These are phyloP conservation scores for Pollenia amentaria DNA, from an alignment of 2,888 invertebrate genomes.

Conservation along the genomic window DNA sequence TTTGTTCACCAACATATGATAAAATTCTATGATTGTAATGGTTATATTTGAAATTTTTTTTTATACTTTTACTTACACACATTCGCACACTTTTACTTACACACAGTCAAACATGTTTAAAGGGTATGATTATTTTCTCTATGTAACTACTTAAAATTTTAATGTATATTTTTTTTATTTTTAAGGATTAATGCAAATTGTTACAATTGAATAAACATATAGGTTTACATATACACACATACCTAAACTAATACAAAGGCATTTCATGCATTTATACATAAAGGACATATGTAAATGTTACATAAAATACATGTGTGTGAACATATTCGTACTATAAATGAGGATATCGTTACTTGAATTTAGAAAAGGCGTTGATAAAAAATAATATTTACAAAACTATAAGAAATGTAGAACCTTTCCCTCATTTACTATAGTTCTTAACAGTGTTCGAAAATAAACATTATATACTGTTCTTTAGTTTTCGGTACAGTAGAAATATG, in stretches of 20 bases:
- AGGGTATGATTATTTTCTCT: constrained; percentile 43
- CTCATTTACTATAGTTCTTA: no score
- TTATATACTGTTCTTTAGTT: no score
- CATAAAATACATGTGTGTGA: constrained; percentile 36
- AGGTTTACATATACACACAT: constrained; percentile 7
- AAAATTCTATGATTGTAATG: constrained; percentile 52
- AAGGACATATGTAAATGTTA: constrained; percentile 33
- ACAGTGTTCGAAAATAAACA: no score
- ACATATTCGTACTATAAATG: neutral
- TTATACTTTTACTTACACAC: neutral
- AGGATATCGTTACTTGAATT: neutral
- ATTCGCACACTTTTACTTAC: neutral
- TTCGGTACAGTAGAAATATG: no score
- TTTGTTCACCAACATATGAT: constrained; percentile 39
- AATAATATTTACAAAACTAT: no score
- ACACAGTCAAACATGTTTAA: neutral
- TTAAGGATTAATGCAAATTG: constrained; percentile 52
- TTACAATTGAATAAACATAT: constrained; percentile 54
- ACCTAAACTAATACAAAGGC: neutral
- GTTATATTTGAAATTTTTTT: constrained; percentile 21
- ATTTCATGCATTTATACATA: neutral
- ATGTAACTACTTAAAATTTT: constrained; percentile 64
- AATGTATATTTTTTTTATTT: constrained; percentile 51
- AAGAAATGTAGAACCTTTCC: no score
- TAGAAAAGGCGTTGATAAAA: no score